phyloP scores from a whole-genome alignment of 1,140 invertebrate species.

The Zaprionus kolodkinae region DNA sequence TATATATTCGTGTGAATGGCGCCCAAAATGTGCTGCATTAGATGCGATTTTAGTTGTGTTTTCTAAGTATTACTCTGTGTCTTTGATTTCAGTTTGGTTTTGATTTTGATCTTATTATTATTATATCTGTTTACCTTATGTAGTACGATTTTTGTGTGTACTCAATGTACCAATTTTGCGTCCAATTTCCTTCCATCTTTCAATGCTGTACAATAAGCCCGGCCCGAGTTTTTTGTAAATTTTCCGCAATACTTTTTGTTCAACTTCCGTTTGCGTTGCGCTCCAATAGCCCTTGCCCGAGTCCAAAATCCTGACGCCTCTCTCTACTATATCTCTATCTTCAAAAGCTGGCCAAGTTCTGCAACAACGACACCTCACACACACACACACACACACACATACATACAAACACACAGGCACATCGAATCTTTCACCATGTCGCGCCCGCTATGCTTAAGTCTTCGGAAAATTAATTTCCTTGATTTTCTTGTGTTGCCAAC shows the following conservation, averaged over 20 bases:
- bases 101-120: conserved; percentile 46
- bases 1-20: conserved; percentile 35
- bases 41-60: conserved; percentile 56
- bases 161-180: conserved; percentile 33
- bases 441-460: conserved; percentile 42
- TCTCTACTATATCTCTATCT: background rate
- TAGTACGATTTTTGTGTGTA: conserved; percentile 33
- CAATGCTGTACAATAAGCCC: conserved; percentile 57
- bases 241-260: conserved; percentile 36
- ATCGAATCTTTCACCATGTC: conserved; percentile 30
- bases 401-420: conserved; percentile 6
- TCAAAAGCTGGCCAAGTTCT: conserved; percentile 21
- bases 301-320: conserved; percentile 18
- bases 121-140: conserved; percentile 8
- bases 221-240: conserved; percentile 39
- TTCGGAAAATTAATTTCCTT: conserved; percentile 31
- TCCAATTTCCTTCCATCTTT: conserved; percentile 18
- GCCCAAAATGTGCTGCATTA: conserved; percentile 59
- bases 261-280: conserved; percentile 42
- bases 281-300: conserved; percentile 13
- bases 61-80: conserved; percentile 54
- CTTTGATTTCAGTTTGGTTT: conserved; percentile 65
- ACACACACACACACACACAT: conserved; percentile 20
- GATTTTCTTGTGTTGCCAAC: conserved; percentile 30
- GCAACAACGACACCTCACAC: conserved; percentile 24